Conservation (phyloP, 2,888 invertebrate species). For the Panzeria rudis region DNA sequence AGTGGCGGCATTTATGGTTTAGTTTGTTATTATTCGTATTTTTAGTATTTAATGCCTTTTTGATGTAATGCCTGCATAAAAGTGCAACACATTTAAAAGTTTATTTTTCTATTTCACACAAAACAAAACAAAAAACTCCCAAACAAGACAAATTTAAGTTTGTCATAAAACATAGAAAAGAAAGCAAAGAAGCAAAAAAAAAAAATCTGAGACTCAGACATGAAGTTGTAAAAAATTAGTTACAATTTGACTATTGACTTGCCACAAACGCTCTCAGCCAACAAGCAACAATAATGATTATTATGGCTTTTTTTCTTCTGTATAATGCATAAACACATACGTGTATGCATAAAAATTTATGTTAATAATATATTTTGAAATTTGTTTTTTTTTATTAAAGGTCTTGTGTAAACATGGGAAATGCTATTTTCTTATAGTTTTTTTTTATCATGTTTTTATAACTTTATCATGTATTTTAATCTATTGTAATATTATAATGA, state of each 20-base stretch:
- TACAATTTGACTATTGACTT: neutral
- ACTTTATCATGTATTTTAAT: constrained; percentile 47
- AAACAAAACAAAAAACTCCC: neutral
- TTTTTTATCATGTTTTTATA: constrained; percentile 39
- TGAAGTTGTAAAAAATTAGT: constrained; percentile 46
- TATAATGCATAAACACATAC: neutral
- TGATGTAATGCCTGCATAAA: constrained; percentile 55
- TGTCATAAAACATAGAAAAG: constrained; percentile 27
- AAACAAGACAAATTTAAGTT: constrained; percentile 11
- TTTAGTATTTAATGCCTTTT: constrained; percentile 51
- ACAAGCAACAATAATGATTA: neutral
- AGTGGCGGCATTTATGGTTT: constrained; percentile 67
- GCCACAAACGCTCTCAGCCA: neutral
- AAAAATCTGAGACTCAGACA: constrained; percentile 27
- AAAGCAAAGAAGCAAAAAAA: neutral
- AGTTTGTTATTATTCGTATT: constrained; percentile 34
- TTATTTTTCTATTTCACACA: constrained; percentile 1
- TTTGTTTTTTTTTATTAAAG: neutral
- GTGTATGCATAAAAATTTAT: neutral
- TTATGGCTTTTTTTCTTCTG: neutral
- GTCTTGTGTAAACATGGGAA: constrained; percentile 1
- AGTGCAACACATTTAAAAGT: constrained; percentile 16
- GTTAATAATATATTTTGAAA: constrained; percentile 34
- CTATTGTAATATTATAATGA: constrained; percentile 32
- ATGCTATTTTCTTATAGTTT: constrained; percentile 3